A percentile compares a stretch with the other conserved stretches of the same genome.
These are phyloP conservation scores for Platygyra sinensis DNA, from an alignment of 64 coral and sea anemone species.

Conservation along the genomic window DNA sequence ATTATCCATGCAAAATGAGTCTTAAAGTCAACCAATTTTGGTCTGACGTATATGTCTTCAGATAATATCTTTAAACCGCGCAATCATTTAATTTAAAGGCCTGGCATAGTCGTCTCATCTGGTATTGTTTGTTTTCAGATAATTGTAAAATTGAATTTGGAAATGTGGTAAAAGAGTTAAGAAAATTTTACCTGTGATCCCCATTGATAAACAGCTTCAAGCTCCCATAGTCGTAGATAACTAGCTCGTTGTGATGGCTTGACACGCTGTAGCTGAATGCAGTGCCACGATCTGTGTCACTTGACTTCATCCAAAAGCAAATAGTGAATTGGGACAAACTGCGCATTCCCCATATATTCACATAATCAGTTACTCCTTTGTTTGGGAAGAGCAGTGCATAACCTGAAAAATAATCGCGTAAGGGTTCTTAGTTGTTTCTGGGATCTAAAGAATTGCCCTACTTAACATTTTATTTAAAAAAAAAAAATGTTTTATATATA, in stretches of 20 bases:
- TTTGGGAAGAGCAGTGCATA: not conserved
- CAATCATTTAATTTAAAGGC: no score
- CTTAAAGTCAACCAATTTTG: no score
- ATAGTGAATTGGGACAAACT: not conserved
- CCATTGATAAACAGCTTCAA: not conserved
- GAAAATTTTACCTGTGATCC: not conserved
- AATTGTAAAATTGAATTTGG: no score
- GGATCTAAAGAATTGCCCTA: no score
- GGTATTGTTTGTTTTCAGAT: no score
- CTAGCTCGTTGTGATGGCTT: not conserved
- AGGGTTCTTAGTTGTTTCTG: no score
- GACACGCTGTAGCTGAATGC: not conserved
- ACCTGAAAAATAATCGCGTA: not conserved
- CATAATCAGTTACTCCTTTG: slow-evolving; percentile 11
- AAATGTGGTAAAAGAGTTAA: not conserved
- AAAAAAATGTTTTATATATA: no score
- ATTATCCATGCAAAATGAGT: no score
- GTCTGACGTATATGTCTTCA: no score
- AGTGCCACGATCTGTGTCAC: not conserved
- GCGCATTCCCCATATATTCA: not conserved
- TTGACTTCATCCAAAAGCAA: not conserved
- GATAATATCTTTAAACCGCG: no score
- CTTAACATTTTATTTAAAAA: no score
- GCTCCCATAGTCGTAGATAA: not conserved
- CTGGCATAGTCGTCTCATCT: no score